Evolutionary conservation across 2,797 vertebrate genomes (phyloP), one percentile per base, ranked within the genome.

Genomic region (Centroberyx gerrardi): DNA sequence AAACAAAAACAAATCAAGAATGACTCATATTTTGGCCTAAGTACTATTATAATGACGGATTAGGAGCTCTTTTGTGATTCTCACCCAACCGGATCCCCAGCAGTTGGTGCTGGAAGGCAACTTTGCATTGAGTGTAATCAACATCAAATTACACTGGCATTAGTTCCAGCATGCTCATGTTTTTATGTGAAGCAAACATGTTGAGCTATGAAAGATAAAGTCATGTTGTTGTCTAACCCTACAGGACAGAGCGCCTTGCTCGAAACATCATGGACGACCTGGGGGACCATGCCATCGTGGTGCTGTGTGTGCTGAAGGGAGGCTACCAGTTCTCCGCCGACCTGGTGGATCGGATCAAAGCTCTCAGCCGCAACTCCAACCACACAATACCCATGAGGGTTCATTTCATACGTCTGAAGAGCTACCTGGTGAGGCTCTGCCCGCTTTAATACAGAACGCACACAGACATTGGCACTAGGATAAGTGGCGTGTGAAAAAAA

Each of bases 321-420:
- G 96, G 96, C 28, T 97, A 97, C 91, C 97, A 97, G 91, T 98
- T 99, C 92, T 98, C 95, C 62, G 95, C 95, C 5, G 96, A 98
- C 87, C 95, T 99, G 31, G 95, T 97, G 81, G 96, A 97, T 58
- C 89, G 93, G 77, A 95, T 98, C 73, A 97, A 97, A 92, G 96
- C 94, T 49, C 95, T 97, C 65, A 97, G 96, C 92, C 88, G 94
- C 72, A 97, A 96, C 92, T 98, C 96, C 72, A 93, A 92, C 89
- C 93, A 82, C 67, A 96, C 95, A 8, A 95, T 98, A 85, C 97
- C 96, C 60, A 96, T 97, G 96, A 97, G 96, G 80, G 97, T 98
- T 1, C 96, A 99, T 90, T 98, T 98, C 90, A 97, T 98, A 85
- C 95, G 96, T 42, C 93, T 97, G 68, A 97, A 96, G 93, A 97